phyloP scores from a whole-genome alignment of 1,140 invertebrate genomes.

The Sipha flava region DNA sequence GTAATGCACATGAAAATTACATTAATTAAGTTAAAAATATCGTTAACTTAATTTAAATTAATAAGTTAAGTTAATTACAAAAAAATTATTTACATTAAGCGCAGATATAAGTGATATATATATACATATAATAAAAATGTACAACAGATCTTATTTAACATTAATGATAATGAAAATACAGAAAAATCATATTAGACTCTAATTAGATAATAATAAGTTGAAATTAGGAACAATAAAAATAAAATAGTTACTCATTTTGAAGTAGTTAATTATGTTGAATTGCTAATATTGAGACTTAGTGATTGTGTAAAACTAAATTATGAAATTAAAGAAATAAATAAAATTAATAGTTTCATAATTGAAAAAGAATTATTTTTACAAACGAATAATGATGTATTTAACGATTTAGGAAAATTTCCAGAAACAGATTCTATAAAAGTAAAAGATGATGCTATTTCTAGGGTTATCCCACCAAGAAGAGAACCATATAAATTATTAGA shows the following conservation, averaged over 20 bases:
- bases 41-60: too few relatives aligned
- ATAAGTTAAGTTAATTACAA: too few relatives aligned
- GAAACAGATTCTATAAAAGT: conserved; percentile 31
- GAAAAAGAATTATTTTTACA: conserved; percentile 6
- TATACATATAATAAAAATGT: too few relatives aligned
- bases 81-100: too few relatives aligned
- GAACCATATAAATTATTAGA: conserved; percentile 41
- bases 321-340: neutral
- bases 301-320: neutral
- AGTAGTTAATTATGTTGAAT: neutral
- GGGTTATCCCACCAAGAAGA: conserved; percentile 40
- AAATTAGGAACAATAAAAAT: neutral
- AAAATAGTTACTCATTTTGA: neutral
- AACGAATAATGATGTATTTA: conserved; percentile 33
- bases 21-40: too few relatives aligned
- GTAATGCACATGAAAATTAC: too few relatives aligned
- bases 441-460: conserved; percentile 36
- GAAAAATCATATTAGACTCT: too few relatives aligned
- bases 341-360: too few relatives aligned
- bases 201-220: too few relatives aligned
- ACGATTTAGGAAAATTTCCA: conserved; percentile 29
- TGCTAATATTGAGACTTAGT: neutral
- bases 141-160: too few relatives aligned
- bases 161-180: too few relatives aligned
- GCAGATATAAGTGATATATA: too few relatives aligned